phyloP scores from a whole-genome alignment of 2,797 vertebrate genomes.

The Xiphorhynchus erythropygius region DNA sequence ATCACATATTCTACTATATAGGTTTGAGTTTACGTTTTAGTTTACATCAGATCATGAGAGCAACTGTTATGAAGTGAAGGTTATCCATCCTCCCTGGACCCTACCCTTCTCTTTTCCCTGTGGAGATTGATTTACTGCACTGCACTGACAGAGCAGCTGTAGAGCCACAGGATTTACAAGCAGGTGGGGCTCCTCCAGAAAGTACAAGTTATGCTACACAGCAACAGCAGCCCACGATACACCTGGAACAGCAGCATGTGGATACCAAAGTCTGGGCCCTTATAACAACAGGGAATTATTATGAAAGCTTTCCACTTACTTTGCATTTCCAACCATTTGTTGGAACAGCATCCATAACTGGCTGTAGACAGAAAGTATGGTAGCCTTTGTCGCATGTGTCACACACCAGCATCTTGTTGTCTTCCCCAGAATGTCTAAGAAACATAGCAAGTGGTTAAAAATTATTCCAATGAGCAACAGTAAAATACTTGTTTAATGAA shows the following conservation, averaged over 20 bases:
- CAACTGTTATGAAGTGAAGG: not conserved
- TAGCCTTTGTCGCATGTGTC: constrained; percentile 99
- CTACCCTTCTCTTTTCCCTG: not conserved
- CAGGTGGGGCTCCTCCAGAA: not conserved
- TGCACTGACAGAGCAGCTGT: not conserved
- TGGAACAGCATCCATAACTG: constrained; percentile 94
- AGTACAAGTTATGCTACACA: accelerated
- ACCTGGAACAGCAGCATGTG: not conserved
- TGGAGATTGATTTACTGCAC: not conserved
- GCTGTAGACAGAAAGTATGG: constrained; percentile 98
- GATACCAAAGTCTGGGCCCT: not conserved
- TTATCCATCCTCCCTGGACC: not conserved
- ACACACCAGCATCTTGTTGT: constrained; percentile 99
- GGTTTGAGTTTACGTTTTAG: not conserved
- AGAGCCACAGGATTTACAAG: not conserved
- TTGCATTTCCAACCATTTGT: constrained; percentile 99
- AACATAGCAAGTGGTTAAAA: constrained; percentile 32
- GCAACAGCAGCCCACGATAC: not conserved
- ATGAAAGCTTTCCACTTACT: constrained; percentile 79
- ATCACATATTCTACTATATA: not conserved
- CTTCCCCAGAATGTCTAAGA: constrained; percentile 95
- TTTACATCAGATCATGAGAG: not conserved
- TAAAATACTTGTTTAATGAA: not conserved
- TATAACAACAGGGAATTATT: not conserved
- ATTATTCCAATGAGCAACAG: not conserved